Evolutionary conservation across 2,888 invertebrate species (phyloP).

Genomic region (Diplazon laetatorius): DNA sequence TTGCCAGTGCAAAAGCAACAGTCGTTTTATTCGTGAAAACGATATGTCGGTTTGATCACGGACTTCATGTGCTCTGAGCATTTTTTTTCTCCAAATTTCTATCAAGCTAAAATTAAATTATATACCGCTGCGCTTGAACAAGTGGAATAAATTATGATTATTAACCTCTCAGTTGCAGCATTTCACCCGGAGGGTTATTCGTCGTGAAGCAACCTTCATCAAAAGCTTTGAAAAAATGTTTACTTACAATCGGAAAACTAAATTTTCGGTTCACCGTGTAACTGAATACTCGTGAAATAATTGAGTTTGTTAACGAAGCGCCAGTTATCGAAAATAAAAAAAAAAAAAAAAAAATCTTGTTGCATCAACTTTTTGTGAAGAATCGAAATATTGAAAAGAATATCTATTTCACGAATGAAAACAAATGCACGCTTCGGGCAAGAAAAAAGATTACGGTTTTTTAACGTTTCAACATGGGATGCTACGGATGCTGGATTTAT

Average conservation of each 20-base stretch:
- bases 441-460: neutral
- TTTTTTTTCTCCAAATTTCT: conserved; percentile 29
- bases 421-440: neutral
- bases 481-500: neutral
- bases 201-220: too few relatives aligned
- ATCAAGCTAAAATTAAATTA: conserved; percentile 14
- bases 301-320: too few relatives aligned
- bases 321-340: too few relatives aligned
- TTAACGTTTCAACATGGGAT: neutral
- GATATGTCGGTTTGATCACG: conserved; percentile 52
- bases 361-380: neutral
- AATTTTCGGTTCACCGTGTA: too few relatives aligned
- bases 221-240: too few relatives aligned
- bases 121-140: conserved; percentile 55
- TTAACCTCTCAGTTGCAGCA: neutral
- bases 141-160: conserved; percentile 45
- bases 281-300: too few relatives aligned
- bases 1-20: too few relatives aligned
- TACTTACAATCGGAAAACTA: too few relatives aligned
- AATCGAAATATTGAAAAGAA: too few relatives aligned
- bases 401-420: neutral
- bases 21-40: conserved; percentile 39
- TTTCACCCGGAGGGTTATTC: neutral
- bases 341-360: conserved; percentile 33
- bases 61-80: neutral